Percentiles rank a stretch among this genome's conserved stretches.
phyloP scores from a whole-genome alignment of 2,113 vertebrate species.

The Parus major region DNA sequence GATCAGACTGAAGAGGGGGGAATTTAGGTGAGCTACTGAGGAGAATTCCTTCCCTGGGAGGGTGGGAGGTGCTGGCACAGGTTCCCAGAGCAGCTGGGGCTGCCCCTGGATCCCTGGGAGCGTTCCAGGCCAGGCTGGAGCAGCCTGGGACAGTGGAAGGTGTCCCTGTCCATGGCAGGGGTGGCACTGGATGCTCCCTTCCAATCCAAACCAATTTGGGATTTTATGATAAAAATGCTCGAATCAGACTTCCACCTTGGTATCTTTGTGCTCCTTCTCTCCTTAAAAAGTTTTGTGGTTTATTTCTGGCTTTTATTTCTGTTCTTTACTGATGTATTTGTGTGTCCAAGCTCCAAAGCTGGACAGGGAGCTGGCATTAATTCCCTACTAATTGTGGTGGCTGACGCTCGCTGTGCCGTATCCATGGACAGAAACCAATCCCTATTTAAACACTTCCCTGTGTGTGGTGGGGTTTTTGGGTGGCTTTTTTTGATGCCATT shows the following conservation, averaged over 20 bases:
- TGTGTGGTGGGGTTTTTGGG: constrained; percentile 12
- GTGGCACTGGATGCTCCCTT: not conserved
- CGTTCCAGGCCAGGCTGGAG: not conserved
- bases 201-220: not conserved
- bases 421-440: not conserved
- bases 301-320: not conserved
- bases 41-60: not conserved
- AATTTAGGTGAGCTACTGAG: not conserved
- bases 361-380: not conserved
- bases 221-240: not conserved
- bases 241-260: not conserved
- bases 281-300: not conserved
- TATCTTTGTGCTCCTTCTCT: not conserved
- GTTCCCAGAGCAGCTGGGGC: not conserved
- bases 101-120: not conserved
- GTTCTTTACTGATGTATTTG: not conserved
- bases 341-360: not conserved
- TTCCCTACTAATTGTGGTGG: not conserved
- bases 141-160: rapidly evolving
- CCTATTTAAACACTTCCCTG: not conserved
- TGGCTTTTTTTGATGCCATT: constrained; percentile 57
- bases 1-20: not conserved
- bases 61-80: not conserved
- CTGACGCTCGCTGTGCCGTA: not conserved
- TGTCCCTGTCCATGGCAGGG: not conserved